Evolutionary conservation across 2,113 vertebrate species (phyloP).

Genomic region (Sylvilagus bachmani): DNA sequence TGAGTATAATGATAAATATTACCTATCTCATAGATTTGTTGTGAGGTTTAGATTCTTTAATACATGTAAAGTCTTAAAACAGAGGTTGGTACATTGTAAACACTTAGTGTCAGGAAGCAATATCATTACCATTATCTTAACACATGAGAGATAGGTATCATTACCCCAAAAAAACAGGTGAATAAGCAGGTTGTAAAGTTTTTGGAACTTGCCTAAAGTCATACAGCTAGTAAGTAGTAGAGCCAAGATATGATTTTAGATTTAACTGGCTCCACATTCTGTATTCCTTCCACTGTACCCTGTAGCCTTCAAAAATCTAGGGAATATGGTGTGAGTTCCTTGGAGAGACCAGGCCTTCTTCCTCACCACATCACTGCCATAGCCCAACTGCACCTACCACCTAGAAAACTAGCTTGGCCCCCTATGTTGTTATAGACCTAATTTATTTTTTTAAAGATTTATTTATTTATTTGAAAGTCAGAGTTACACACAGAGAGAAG

Average conservation of each 20-base stretch:
- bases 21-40: background rate
- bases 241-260: conserved; percentile 34
- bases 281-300: conserved; percentile 13
- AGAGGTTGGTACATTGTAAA: background rate
- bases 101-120: conserved; percentile 40
- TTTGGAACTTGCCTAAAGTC: conserved; percentile 26
- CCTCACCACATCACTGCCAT: background rate
- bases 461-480: no score
- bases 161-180: background rate
- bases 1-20: conserved; percentile 50
- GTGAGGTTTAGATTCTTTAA: conserved; percentile 21
- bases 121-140: conserved; percentile 50
- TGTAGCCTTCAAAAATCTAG: conserved; percentile 25
- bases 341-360: background rate
- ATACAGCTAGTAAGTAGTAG: conserved; percentile 14
- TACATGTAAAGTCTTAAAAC: conserved; percentile 38
- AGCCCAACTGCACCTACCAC: background rate
- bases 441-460: background rate
- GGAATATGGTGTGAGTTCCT: background rate
- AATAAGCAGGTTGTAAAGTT: conserved; percentile 18
- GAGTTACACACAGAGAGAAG: no score
- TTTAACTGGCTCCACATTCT: background rate
- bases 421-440: conserved; percentile 28
- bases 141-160: conserved; percentile 34
- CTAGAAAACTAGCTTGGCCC: background rate